Percentiles rank a stretch among this genome's conserved stretches.
Evolutionary conservation across 2,113 vertebrate species (phyloP).

Genomic region (Trichomycterus rosablanca): DNA sequence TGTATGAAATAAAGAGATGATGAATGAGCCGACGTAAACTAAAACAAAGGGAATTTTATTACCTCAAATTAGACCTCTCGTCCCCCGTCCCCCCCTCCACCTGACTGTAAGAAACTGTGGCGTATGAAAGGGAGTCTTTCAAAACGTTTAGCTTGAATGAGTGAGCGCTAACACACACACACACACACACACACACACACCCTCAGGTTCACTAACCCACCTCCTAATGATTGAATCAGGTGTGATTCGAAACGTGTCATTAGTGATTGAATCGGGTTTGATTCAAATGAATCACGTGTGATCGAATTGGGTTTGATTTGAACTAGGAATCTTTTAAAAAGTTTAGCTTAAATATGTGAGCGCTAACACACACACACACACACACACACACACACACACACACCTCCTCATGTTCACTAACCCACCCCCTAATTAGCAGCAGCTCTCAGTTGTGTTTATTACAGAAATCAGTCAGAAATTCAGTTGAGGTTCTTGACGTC

Average conservation of each 20-base stretch:
- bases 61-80: conserved; percentile 59
- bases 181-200: too few species aligned
- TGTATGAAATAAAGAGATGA: conserved; percentile 89
- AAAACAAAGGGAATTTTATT: conserved; percentile 83
- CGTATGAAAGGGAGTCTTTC: conserved; percentile 18
- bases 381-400: too few species aligned
- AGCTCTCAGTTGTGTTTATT: conserved; percentile 47
- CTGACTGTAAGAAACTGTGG: conserved; percentile 26
- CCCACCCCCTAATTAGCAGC: conserved; percentile 2
- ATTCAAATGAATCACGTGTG: too few species aligned
- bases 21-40: conserved; percentile 85
- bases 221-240: too few species aligned
- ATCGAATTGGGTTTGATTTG: too few species aligned
- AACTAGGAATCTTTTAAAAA: too few species aligned
- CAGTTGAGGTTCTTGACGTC: conserved; percentile 50
- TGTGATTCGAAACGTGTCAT: too few species aligned
- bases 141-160: not conserved
- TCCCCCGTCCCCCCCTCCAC: conserved; percentile 5
- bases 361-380: too few species aligned
- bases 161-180: not conserved
- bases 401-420: too few species aligned
- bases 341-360: too few species aligned
- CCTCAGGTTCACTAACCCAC: too few species aligned
- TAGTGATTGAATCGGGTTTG: too few species aligned
- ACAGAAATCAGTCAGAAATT: conserved; percentile 59